Evolutionary conservation across 2,113 vertebrate species (phyloP), one percentile per base, ranked within the genome.

Genomic region (Neotragus pygmaeus): DNA sequence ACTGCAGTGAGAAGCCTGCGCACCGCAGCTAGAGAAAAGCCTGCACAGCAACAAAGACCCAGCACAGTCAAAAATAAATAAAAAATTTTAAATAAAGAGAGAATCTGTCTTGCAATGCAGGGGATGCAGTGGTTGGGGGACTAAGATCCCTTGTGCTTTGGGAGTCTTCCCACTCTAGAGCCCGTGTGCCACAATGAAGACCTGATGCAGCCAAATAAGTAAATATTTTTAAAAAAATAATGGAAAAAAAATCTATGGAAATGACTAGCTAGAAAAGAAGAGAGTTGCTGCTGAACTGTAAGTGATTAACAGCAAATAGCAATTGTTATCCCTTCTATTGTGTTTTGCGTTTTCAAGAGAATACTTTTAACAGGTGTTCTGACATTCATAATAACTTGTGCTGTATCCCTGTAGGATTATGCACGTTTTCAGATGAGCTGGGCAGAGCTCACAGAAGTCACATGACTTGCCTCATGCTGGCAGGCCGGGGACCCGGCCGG

Each of bases 401-500:
- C 25, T 8, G 0, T 3, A 28, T 23, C 1, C 3, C 19, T 14
- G 25, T 6, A 15, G 53, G 17, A 8, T 17, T 7, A 8, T 1
- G 13, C 5, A 10, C 7, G 1, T 12, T 47, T 96, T 75, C 7
- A 7, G n/a, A 6, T 3, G 12, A 70, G 85, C 64, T 45, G 66
- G 33, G 7, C 16, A 6, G 25, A 87, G 33, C 64, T 88, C 75
- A 4, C 0, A 8, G 85, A 45, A 64, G 89, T 17, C 9, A 6
- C 1, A 0, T 1, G 16, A 51, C n/a, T 36, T 16, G 12, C 14
- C n/a, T 30, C 7, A 0, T 2, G 62, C 49, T 36, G 19, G 51
- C 3, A 0, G 0, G 33, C 1, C 0, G 0, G n/a, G 19, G n/a
- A 55, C 3, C 1, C 1, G 21, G 60, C 88, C 45, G 81, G 10